These are phyloP conservation scores for Agriopis marginaria DNA, from an alignment of 2,888 invertebrate species.

Conservation along the genomic window DNA sequence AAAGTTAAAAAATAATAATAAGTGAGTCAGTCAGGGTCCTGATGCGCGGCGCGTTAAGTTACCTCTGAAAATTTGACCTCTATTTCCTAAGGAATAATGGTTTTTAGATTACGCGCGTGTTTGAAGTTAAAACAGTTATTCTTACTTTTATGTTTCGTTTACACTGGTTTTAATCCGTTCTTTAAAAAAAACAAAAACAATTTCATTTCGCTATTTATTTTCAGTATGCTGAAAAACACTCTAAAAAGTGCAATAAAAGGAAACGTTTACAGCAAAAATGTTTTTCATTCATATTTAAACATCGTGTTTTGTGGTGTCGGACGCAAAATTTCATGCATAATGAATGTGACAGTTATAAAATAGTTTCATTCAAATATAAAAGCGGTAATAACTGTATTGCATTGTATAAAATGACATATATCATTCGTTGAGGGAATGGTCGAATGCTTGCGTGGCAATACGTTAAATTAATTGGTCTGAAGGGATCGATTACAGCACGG, in stretches of 20 bases:
- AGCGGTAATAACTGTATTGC: constrained; percentile 26
- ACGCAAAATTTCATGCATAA: constrained; percentile 26
- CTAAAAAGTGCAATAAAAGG: constrained; percentile 8
- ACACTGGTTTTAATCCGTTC: background rate
- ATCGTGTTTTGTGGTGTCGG: constrained; percentile 18
- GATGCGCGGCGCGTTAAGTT: too few relatives aligned
- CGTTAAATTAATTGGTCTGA: constrained; percentile 34
- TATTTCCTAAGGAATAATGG: too few relatives aligned
- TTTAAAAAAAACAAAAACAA: background rate
- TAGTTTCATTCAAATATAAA: constrained; percentile 25
- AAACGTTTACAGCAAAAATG: constrained; percentile 14
- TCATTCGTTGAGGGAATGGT: constrained; percentile 30
- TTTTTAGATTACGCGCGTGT: too few relatives aligned
- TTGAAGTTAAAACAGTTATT: too few relatives aligned
- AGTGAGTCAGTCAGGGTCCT: too few relatives aligned
- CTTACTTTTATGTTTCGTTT: background rate
- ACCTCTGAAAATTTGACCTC: too few relatives aligned
- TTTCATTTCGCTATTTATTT: background rate
- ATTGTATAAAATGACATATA: constrained; percentile 26
- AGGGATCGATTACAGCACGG: constrained; percentile 37
- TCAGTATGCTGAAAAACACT: background rate
- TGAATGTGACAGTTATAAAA: constrained; percentile 28
- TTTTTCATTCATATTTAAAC: constrained; percentile 14
- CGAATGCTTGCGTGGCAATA: constrained; percentile 28
- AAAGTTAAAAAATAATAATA: too few relatives aligned